Base-by-base conservation (phyloP, 1,140 invertebrate species). In the Mya arenaria region DNA sequence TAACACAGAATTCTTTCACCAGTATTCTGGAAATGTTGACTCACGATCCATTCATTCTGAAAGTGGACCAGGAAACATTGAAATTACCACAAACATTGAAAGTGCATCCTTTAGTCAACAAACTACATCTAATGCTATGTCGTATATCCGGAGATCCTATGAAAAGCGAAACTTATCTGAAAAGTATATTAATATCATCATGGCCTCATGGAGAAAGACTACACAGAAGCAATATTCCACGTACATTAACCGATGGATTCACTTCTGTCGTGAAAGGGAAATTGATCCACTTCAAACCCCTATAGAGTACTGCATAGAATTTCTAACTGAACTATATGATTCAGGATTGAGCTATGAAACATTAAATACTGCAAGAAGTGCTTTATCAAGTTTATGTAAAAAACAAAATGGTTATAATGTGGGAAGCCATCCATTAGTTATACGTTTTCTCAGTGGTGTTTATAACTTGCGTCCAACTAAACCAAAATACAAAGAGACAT, bases 171-270 rank as follows among this genome's bases (percentile, higher is more conserved):
- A 73, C 5, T 36, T 84, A 44, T 79, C 60, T 30, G 48, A 78
- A 55, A 34, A 60, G 52, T 30, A 77, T 72, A 56, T 60, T 5
- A 25, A 82, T 25, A 73, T 85, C 62, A 79, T 85, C 19, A 44
- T 66, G 39, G 19, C 52, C 4, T 83, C 71, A 19, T 87, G 75
- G 71, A 28, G 80, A 63, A 34, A 28, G 19, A n/a, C 41, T 3
- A 84, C 73, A 5, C 37, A 82, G 37, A 84, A 74, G 41, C 73
- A 75, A 32, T 87, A 87, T 52, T 41, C 19, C 23, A 56, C 48
- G 28, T 83, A 62, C 41, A 66, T 85, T 10, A 55, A 66, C 28
- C 82, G 77, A 71, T 87, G 84, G 84, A 56, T 74, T 62, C 17
- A 13, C 4, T 79, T 55, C 52, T 74, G 71, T 82, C 1, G 23